Evolutionary conservation across 2,797 vertebrate species (phyloP), one percentile per base, ranked within the genome.

Genomic region (Rhinella marina): DNA sequence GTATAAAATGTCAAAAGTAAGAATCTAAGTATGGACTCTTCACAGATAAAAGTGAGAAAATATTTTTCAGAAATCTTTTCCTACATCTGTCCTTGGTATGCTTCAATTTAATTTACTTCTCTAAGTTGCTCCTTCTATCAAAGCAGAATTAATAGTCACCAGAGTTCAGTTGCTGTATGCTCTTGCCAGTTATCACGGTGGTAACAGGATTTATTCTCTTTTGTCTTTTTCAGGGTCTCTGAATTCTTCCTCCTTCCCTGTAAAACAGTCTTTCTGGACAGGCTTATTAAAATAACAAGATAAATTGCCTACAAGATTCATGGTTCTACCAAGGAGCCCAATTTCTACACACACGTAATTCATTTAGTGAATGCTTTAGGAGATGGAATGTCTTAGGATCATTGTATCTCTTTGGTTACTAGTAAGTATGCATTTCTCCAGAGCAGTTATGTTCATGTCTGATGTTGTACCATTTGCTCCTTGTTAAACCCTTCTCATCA

Each of bases 21-120:
- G 32, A 87, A 48, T 84, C 27, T 72, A 61, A 50, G 16, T 52
- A 80, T 84, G 32, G 80, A 57, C 70, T 84, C 76, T 84, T 11
- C 7, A 59, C 41, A 70, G 64, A 86, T 86, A 77, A 82, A 50
- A 86, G 78, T 75, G 50, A 27, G 17, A 82, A 92, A 92, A 90
- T 62, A 57, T 85, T 92, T 90, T 88, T 83, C 73, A 92, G 86
- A 92, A 90, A 41, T 85, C 83, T 91, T 57, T 85, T 89, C 91
- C 91, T 93, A 76, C 62, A 87, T 48, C 0, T 23, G 91, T 82
- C 66, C 90, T 92, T 86, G 56, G 50, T 92, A 94, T 92, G 29
- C 54, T 92, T 91, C 85, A 91, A 32, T 91, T 92, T 93, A 90
- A 92, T 92, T 91, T 93, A 90, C 90, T 92, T 91, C 85, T 19